Evolutionary conservation across 2,888 invertebrate genomes (phyloP), one percentile per base, ranked within the genome.

Genomic region (Flexamia atlantica): DNA sequence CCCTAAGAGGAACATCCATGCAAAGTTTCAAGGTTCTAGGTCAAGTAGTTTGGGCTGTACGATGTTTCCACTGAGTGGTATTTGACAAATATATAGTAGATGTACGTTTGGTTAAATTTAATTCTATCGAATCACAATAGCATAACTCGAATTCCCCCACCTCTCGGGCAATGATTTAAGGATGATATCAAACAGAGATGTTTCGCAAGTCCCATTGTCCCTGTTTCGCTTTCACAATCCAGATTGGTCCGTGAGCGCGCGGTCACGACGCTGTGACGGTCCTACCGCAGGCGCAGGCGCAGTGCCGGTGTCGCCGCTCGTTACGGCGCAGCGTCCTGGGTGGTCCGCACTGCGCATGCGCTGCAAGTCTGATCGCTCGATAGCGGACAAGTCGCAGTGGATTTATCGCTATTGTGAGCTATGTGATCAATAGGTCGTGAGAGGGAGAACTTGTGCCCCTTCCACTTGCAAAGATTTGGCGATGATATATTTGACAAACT

Each of bases 301-400:
- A 57, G 9, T 57, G 57, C 9, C 23, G 57, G 23, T 57, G 57
- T 57, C 57, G 23, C 57, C 23, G 57, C 23, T 46, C 46, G 46
- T 46, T 57, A 57, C 57, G 20, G 23, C 57, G 57, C 57, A 57
- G 57, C 57, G 64, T 17, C 30, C 64, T 64, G 64, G 64, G 64
- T 64, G 64, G 64, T 28, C 64, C 14, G 64, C 57, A 7, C 20
- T 57, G 57, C 64, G 64, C 64, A 17, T 25, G 64, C 28, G 28
- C 30, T 17, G 12, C 57, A n/a, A 64, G 10, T 28, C 64, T 64
- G 64, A 64, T 64, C 28, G 3, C 1, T 4, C 9, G 28, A 64
- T 30, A 64, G 12, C 28, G 12, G 46, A 46, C 14, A 46, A 46
- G 46, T 17, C 46, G n/a, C 17, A 4, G 3, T 46, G 36, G 36